Evolutionary conservation across 2,888 invertebrate species (phyloP), one percentile per base, ranked within the genome.

Genomic region (Laspeyria flexula): DNA sequence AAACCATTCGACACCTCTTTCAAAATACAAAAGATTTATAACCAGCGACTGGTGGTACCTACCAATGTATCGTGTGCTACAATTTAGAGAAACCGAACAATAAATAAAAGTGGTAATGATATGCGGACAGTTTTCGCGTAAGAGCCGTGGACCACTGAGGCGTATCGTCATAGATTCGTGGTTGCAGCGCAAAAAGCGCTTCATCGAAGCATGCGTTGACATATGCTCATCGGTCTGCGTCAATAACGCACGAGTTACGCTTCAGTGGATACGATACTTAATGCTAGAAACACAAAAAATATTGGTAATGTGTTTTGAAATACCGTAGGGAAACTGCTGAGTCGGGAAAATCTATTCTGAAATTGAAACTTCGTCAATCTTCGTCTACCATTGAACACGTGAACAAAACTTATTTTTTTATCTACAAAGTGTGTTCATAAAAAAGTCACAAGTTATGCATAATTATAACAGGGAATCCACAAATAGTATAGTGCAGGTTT

Each of bases 61-160:
- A 1, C 25, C 7, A 25, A 25, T 25, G 29, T 16, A 18, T 16
- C 40, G 40, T 40, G 40, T 11, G 29, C 29, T 11, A 42, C 31
- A 29, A 23, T 60, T 56, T 33, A 61, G 66, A 61, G 63, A 65
- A 65, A 64, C 57, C 38, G 42, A n/a, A 52, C 58, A 41, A 64
- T 64, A 65, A 65, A 65, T 65, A 66, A 65, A 49, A 29, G 37
- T 43, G 25, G 33, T 56, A 67, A 63, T 57, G 43, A 56, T 44
- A 63, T 67, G 68, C 63, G 50, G 56, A 65, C 63, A 67, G 60
- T 67, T 66, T 37, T 60, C 54, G 68, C 64, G 53, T 63, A 64
- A 63, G 51, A 55, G 52, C 45, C 13, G 43, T 35, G 11, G 43
- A 25, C 51, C 60, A 64, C 33, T 67, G 55, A 66, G 21, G 57